phyloP scores from a whole-genome alignment of 2,888 invertebrate genomes.

The Caenorhabditis plicata region DNA sequence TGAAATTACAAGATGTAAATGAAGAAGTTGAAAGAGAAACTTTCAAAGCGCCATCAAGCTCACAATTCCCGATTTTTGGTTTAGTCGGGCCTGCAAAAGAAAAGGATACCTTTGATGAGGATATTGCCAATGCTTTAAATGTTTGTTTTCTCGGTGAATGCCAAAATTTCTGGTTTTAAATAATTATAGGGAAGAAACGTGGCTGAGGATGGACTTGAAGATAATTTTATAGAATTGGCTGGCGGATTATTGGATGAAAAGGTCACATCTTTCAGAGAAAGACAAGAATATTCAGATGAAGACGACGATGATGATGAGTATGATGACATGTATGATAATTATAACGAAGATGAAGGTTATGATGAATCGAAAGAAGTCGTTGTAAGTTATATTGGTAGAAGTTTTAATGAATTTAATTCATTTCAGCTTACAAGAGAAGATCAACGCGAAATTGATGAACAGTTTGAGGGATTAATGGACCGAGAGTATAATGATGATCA shows the following conservation, averaged over 20 bases:
- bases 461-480: constrained; percentile 44
- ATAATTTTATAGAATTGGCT: constrained; percentile 85
- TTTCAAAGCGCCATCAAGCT: constrained; percentile 11
- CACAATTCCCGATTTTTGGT: constrained; percentile 19
- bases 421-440: constrained; percentile 4
- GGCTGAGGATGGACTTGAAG: constrained; percentile 83
- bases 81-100: constrained; percentile 8
- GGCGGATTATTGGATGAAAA: constrained; percentile 68
- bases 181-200: constrained; percentile 72
- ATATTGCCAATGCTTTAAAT: constrained; percentile 35
- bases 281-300: constrained; percentile 30
- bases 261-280: constrained; percentile 9
- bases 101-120: constrained; percentile 38
- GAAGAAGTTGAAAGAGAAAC: constrained; percentile 35
- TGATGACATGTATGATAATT: constrained; percentile 40
- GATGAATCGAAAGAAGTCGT: constrained; percentile 12
- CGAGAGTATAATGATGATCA: constrained; percentile 44
- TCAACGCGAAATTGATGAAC: constrained; percentile 42
- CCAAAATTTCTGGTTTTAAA: not conserved
- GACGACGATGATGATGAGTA: constrained; percentile 38
- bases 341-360: constrained; percentile 36
- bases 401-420: not conserved
- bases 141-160: constrained; percentile 63
- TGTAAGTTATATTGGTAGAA: not conserved
- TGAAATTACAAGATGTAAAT: constrained; percentile 21